These are phyloP conservation scores for Misgurnus mizolepis DNA, from an alignment of 2,113 vertebrate genomes.

Conservation along the genomic window DNA sequence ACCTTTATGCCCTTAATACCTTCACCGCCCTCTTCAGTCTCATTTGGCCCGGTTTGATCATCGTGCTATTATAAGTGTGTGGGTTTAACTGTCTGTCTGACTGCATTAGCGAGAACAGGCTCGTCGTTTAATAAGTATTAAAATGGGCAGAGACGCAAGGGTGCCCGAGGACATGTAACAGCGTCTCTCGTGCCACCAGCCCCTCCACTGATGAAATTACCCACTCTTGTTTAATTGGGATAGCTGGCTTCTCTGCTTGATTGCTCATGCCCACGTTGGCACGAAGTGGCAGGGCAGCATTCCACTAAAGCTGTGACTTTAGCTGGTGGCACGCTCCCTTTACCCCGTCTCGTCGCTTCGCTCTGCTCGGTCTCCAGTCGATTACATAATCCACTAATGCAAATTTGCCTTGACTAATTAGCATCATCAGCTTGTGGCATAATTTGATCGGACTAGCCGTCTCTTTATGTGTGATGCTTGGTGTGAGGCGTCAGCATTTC, in stretches of 20 bases:
- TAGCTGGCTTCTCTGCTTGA: conserved; percentile 77
- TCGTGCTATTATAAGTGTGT: conserved; percentile 40
- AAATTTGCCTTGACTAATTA: conserved; percentile 80
- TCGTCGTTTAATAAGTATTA: conserved; percentile 68
- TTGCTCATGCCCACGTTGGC: conserved; percentile 74
- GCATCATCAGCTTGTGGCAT: conserved; percentile 72
- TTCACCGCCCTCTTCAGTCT: conserved; percentile 18
- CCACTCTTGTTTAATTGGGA: conserved; percentile 79
- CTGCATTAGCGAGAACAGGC: conserved; percentile 62
- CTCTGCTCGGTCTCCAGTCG: conserved; percentile 59
- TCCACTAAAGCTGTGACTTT: conserved; percentile 75
- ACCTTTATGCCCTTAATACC: conserved; percentile 26
- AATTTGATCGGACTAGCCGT: conserved; percentile 72
- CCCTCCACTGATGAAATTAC: conserved; percentile 74
- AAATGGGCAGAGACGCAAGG: conserved; percentile 68
- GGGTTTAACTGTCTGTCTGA: conserved; percentile 42
- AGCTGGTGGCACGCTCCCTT: conserved; percentile 78
- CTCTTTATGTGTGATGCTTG: background rate
- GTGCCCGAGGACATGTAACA: conserved; percentile 75
- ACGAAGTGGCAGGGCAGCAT: conserved; percentile 74
- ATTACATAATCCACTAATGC: conserved; percentile 78
- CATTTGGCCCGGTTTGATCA: conserved; percentile 53
- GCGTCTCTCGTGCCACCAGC: conserved; percentile 73
- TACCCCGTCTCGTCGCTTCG: conserved; percentile 1
- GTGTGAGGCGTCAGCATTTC: background rate